Evolutionary conservation across 2,888 invertebrate species (phyloP).

Genomic region (Patella depressa): DNA sequence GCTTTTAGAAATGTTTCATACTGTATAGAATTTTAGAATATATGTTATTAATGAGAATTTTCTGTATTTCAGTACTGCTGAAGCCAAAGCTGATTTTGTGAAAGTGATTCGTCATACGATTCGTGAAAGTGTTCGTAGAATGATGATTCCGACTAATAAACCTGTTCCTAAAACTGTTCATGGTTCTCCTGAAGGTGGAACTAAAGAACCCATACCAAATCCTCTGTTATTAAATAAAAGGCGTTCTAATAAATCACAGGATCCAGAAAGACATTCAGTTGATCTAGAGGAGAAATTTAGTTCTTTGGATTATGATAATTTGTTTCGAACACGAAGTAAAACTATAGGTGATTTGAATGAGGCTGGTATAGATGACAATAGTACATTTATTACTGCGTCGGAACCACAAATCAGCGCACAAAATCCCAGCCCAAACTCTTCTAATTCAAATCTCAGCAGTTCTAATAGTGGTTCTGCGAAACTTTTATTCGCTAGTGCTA

Average conservation of each 20-base stretch:
- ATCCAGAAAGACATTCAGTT: conserved; percentile 66
- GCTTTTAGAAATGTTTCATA: too few species aligned
- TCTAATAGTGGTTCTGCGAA: conserved; percentile 74
- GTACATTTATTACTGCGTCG: conserved; percentile 41
- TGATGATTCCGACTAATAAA: conserved; percentile 83
- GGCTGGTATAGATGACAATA: conserved; percentile 72
- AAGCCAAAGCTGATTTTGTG: conserved; percentile 96
- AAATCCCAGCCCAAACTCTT: conserved; percentile 52
- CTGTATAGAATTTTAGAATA: neutral
- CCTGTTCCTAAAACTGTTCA: conserved; percentile 32
- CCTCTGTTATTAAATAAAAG: conserved; percentile 45
- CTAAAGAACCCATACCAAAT: conserved; percentile 15
- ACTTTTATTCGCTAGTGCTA: conserved; percentile 93
- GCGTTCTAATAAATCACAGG: conserved; percentile 42
- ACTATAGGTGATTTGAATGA: conserved; percentile 85
- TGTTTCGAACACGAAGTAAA: conserved; percentile 88
- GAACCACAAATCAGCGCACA: conserved; percentile 43
- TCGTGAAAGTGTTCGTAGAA: conserved; percentile 95
- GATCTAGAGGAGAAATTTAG: conserved; percentile 85
- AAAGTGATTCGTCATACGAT: conserved; percentile 97
- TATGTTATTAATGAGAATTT: conserved; percentile 4
- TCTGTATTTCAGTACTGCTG: conserved; percentile 82
- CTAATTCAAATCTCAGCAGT: conserved; percentile 60
- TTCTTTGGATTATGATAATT: conserved; percentile 72
- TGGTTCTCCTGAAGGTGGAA: conserved; percentile 20